Percentiles rank a stretch among this genome's conserved stretches.
Conservation (phyloP, 1,140 invertebrate species). For the Panagrolaimus sp. region DNA sequence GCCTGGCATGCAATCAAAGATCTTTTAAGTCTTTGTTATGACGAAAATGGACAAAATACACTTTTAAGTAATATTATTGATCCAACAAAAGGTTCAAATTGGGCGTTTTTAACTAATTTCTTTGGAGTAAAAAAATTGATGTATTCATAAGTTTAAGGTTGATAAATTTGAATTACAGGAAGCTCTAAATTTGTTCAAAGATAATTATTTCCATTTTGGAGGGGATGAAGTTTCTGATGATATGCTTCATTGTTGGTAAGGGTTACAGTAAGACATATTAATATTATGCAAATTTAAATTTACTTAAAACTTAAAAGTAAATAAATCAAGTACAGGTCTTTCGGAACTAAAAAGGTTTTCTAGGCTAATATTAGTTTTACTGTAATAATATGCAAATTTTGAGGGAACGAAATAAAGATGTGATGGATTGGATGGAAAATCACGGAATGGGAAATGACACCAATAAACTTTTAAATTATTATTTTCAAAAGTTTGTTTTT, state of each 20-base stretch:
- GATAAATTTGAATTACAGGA: conserved; percentile 56
- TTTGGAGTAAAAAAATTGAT: conserved; percentile 35
- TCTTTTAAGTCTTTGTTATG: conserved; percentile 71
- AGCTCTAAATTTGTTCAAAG: conserved; percentile 69
- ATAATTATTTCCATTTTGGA: conserved; percentile 75
- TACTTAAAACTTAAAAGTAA: no score
- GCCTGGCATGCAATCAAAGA: conserved; percentile 64
- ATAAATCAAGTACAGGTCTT: no score
- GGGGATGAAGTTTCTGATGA: conserved; percentile 75
- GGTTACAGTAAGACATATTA: background rate
- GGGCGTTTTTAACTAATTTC: conserved; percentile 53
- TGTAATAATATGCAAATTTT: no score
- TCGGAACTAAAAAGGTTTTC: no score
- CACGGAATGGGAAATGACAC: background rate
- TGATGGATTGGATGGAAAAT: background rate
- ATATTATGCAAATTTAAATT: no score
- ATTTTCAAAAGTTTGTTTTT: background rate
- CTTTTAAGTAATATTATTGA: conserved; percentile 53
- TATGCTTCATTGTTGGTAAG: conserved; percentile 44
- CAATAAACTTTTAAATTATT: background rate
- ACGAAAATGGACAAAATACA: conserved; percentile 36
- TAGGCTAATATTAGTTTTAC: no score
- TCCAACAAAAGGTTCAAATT: conserved; percentile 58
- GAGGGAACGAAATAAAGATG: conserved; percentile 15
- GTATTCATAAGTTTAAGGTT: background rate